A percentile compares a stretch with the other conserved stretches of the same genome.
Conservation (phyloP, 64 coral and sea anemone genomes). For the Acropora tenuis region DNA sequence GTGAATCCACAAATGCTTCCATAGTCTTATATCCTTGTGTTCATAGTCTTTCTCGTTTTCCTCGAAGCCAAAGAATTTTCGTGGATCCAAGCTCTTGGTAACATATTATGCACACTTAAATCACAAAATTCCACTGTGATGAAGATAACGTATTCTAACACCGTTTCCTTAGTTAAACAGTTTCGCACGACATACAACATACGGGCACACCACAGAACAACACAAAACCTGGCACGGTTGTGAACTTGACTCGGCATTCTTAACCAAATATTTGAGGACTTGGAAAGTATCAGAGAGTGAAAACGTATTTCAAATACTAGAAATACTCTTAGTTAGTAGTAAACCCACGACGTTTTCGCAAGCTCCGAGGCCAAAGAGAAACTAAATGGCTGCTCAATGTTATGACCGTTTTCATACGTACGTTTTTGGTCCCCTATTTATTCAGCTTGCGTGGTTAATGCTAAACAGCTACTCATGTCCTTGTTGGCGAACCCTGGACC, state of each 20-base stretch:
- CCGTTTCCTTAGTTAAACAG: neutral
- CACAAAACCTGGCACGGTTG: slow-evolving; percentile 21
- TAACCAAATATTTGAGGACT: neutral
- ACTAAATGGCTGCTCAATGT: no score
- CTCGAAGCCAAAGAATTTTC: neutral
- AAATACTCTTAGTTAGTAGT: no score
- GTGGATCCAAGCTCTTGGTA: neutral
- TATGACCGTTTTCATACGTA: no score
- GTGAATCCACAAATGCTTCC: neutral
- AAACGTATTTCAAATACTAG: no score
- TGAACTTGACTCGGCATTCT: neutral
- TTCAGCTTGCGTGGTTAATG: no score
- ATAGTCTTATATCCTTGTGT: neutral
- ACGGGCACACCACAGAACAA: neutral
- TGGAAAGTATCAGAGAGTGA: no score
- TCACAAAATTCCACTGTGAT: neutral
- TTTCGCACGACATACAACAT: neutral
- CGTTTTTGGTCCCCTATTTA: no score
- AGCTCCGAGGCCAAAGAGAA: no score
- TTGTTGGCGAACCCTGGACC: no score
- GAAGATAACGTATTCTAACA: neutral
- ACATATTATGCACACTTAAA: neutral
- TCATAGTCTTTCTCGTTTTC: neutral
- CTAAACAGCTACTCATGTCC: no score
- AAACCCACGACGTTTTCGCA: no score